Conservation (phyloP, 2,888 invertebrate species). For the Taenaris catops region DNA sequence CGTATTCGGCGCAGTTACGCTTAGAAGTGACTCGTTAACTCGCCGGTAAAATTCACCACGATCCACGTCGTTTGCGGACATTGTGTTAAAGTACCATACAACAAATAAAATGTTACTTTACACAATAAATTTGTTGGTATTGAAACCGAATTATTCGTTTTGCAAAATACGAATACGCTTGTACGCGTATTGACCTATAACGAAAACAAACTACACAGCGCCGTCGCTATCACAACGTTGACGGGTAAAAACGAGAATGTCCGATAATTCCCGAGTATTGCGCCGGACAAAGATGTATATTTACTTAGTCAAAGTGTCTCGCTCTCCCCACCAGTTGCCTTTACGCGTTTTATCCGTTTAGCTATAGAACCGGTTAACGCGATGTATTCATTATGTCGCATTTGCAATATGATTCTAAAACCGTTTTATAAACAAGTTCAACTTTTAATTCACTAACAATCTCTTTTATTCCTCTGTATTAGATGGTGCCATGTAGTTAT, state of each 20-base stretch:
- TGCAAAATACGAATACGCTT: constrained; percentile 12
- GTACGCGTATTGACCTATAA: constrained; percentile 19
- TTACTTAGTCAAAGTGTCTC: constrained; percentile 11
- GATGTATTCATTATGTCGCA: not conserved
- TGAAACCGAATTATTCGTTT: not conserved
- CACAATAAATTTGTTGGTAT: not conserved
- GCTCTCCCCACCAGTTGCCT: constrained; percentile 12
- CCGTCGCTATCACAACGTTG: constrained; percentile 5
- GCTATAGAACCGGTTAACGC: constrained; percentile 17
- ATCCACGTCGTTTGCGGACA: constrained; percentile 18
- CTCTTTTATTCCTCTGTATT: too few species aligned
- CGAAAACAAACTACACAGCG: constrained; percentile 8
- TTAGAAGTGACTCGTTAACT: constrained; percentile 33
- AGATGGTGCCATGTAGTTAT: too few species aligned
- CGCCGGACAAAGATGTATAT: constrained; percentile 13
- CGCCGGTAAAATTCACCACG: constrained; percentile 37
- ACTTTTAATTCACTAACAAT: too few species aligned
- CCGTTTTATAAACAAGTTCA: too few species aligned
- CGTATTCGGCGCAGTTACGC: constrained; percentile 34
- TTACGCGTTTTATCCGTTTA: constrained; percentile 19
- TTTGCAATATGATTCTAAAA: constrained; percentile 3
- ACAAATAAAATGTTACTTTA: too few species aligned
- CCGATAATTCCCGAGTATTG: constrained; percentile 14
- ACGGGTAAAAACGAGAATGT: constrained; percentile 16
- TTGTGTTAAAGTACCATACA: too few species aligned